Evolutionary conservation across 2,888 invertebrate genomes (phyloP), one percentile per base, ranked within the genome.

Genomic region (Meiosimyza platycephala): DNA sequence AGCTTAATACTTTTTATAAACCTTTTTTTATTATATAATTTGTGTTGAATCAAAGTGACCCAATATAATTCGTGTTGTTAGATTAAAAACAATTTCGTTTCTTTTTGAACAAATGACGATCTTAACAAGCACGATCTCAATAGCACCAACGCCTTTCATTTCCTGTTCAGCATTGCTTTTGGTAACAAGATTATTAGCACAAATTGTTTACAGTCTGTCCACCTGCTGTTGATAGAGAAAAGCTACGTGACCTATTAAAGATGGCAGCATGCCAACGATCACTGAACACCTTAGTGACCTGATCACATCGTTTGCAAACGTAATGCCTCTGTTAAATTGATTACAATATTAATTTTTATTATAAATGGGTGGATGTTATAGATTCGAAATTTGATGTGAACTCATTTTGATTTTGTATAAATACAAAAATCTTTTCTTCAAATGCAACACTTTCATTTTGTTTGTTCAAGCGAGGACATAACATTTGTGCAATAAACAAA

Each of bases 71-170:
- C n/a, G n/a, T n/a, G n/a, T n/a, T n/a, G n/a, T n/a, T n/a, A 22
- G 22, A 22, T 40, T 40, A 40, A 9, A 40, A 40, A 40, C 9
- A 40, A 40, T 40, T 40, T 40, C 9, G 5, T 40, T 6, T 40
- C 9, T 40, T 40, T 40, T 40, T 40, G 40, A 40, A 9, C 40
- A 40, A 40, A 40, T 40, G 9, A 9, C 40, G 9, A 40, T 6
- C 9, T 40, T 40, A 9, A 9, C 40, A 40, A 9, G 40, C 40
- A 40, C 22, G 40, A 40, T 40, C 9, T 9, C 40, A 40, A 40
- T 40, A 54, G 18, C 54, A 54, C 40, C 59, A 51, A 52, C 51
- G 71, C 81, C 81, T 81, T 81, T 81, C 81, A 80, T 81, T 81
- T 81, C 81, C 82, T 78, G 74, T 55, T 76, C 69, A 76, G 50